Evolutionary conservation across 2,888 invertebrate species (phyloP).

Genomic region (Lasiommata megera): DNA sequence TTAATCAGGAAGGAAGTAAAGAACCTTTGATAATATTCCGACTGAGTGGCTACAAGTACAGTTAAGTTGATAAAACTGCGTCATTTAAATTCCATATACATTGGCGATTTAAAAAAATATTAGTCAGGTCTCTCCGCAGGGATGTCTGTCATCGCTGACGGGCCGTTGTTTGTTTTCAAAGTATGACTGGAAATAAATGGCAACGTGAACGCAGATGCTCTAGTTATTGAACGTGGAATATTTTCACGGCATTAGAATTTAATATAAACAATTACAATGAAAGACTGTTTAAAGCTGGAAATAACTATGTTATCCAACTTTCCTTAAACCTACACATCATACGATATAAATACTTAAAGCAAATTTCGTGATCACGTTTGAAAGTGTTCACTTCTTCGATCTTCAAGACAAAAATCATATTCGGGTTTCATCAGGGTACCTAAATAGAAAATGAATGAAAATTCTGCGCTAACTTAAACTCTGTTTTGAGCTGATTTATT

Average conservation of each 20-base stretch:
- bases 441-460: neutral
- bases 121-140: constrained; percentile 17
- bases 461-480: neutral
- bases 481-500: neutral
- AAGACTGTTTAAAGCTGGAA: constrained; percentile 6
- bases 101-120: constrained; percentile 21
- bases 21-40: constrained; percentile 22
- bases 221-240: constrained; percentile 24
- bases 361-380: neutral
- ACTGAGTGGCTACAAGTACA: constrained; percentile 18
- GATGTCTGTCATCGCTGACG: constrained; percentile 21
- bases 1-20: constrained; percentile 26
- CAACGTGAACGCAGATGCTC: constrained; percentile 26
- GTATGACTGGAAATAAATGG: constrained; percentile 32
- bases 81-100: constrained; percentile 24
- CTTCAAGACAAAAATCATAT: neutral
- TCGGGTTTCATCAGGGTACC: neutral
- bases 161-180: constrained; percentile 31
- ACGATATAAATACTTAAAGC: constrained; percentile 1
- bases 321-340: neutral
- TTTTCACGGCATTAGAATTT: constrained; percentile 24
- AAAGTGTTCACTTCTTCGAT: too few species aligned
- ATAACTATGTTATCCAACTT: constrained; percentile 12
- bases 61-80: constrained; percentile 6
- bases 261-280: constrained; percentile 25